A percentile compares a stretch with the other conserved stretches of the same genome.
phyloP scores from a whole-genome alignment of 92 coral and sea anemone genomes.

The Parazoanthus darwini region DNA sequence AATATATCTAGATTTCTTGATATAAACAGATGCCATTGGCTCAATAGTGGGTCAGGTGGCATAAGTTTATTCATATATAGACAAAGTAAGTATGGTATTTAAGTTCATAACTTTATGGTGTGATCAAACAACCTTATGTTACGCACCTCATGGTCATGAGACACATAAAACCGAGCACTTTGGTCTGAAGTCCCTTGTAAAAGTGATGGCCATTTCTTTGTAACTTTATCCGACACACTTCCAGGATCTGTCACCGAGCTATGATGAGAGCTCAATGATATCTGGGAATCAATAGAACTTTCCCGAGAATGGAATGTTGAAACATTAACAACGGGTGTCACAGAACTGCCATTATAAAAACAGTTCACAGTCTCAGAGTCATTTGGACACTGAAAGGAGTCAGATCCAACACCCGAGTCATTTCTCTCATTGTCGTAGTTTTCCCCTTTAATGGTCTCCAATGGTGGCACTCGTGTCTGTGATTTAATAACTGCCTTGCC shows the following conservation, averaged over 20 bases:
- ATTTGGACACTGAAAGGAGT: conserved; percentile 46
- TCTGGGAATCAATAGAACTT: conserved; percentile 63
- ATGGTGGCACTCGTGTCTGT: background rate
- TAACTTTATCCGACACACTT: background rate
- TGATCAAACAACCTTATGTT: background rate
- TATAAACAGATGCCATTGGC: too few relatives aligned
- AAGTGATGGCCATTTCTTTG: background rate
- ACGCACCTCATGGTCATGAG: conserved; percentile 12
- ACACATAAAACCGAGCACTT: conserved; percentile 2
- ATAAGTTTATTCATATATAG: too few relatives aligned
- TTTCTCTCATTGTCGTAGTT: conserved; percentile 45
- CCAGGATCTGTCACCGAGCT: conserved; percentile 47
- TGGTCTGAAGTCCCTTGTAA: background rate
- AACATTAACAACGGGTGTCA: conserved; percentile 47
- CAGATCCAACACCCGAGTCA: conserved; percentile 67
- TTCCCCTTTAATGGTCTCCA: conserved; percentile 15
- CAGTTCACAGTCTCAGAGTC: conserved; percentile 32
- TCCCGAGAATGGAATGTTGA: conserved; percentile 69
- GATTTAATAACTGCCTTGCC: conserved; percentile 14
- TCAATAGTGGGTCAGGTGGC: too few relatives aligned
- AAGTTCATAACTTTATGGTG: too few relatives aligned
- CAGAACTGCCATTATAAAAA: conserved; percentile 23
- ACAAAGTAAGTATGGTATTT: background rate
- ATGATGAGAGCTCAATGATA: conserved; percentile 66
- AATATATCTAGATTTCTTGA: too few relatives aligned